A percentile compares a stretch with the other conserved stretches of the same genome.
Conservation (phyloP, 1,140 invertebrate genomes). For the Sitodiplosis mosellana region DNA sequence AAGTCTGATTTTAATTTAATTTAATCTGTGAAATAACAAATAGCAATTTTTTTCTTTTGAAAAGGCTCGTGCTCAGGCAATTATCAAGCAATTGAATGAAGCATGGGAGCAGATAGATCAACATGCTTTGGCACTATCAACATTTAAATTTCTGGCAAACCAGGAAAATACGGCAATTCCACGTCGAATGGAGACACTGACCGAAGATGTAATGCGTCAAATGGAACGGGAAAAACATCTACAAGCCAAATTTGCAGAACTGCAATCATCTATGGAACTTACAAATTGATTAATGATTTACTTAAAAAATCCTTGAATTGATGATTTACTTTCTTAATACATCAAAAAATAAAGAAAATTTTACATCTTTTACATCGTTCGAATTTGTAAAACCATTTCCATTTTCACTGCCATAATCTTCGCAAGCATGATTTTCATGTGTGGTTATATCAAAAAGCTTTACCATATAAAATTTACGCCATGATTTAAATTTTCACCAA, state of each 20-base stretch:
- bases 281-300: too few relatives aligned
- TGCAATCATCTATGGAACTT: slow-evolving; percentile 41
- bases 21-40: slow-evolving; percentile 1
- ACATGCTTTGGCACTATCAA: slow-evolving; percentile 70
- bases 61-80: slow-evolving; percentile 56
- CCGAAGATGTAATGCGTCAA: slow-evolving; percentile 84
- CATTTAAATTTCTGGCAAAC: slow-evolving; percentile 77
- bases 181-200: slow-evolving; percentile 68
- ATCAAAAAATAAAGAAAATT: too few relatives aligned
- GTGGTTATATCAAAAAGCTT: too few relatives aligned
- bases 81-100: slow-evolving; percentile 83
- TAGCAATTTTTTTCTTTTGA: slow-evolving; percentile 22
- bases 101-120: slow-evolving; percentile 80
- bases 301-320: too few relatives aligned
- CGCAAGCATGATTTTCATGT: too few relatives aligned
- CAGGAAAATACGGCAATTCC: slow-evolving; percentile 85
- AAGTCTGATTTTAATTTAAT: slow-evolving; percentile 9
- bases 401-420: too few relatives aligned
- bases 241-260: slow-evolving; percentile 58
- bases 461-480: too few relatives aligned
- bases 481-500: too few relatives aligned
- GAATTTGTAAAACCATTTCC: too few relatives aligned
- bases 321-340: too few relatives aligned
- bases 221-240: slow-evolving; percentile 74
- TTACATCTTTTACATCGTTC: too few relatives aligned